Percentiles rank a stretch among this genome's conserved stretches.
Conservation (phyloP, 2,888 invertebrate species). For the Caenorhabditis sp. region DNA sequence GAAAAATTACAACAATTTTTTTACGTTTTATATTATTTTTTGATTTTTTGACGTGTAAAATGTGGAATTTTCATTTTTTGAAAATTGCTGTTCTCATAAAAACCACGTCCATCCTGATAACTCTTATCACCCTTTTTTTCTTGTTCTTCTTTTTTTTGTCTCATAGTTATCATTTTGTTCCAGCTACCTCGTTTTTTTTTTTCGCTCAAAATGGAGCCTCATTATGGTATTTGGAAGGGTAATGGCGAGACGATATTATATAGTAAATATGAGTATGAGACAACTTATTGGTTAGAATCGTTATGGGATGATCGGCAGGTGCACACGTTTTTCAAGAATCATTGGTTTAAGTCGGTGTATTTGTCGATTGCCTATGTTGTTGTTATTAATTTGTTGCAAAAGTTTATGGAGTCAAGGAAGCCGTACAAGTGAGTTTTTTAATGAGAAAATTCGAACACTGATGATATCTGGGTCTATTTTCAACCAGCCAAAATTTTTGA, state of each 20-base stretch:
- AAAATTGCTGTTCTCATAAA: too few species aligned
- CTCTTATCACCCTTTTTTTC: too few species aligned
- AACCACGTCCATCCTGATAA: too few species aligned
- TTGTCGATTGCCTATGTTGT: constrained; percentile 72
- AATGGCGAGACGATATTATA: constrained; percentile 57
- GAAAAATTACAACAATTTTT: too few species aligned
- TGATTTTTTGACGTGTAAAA: too few species aligned
- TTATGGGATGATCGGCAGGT: constrained; percentile 37
- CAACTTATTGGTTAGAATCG: constrained; percentile 26
- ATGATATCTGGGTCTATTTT: too few species aligned
- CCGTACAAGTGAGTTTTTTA: constrained; percentile 60
- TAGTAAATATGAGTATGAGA: constrained; percentile 52
- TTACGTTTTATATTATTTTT: too few species aligned
- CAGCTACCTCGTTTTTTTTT: too few species aligned
- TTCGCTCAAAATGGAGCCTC: background rate
- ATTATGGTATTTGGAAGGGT: constrained; percentile 48
- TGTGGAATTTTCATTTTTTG: too few species aligned
- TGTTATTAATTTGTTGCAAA: constrained; percentile 72
- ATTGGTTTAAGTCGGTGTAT: constrained; percentile 56
- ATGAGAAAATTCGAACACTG: background rate
- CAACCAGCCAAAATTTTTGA: too few species aligned
- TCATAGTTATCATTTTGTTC: background rate
- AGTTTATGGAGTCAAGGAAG: constrained; percentile 72
- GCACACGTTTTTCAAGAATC: constrained; percentile 53
- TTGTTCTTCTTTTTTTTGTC: background rate